phyloP scores from a whole-genome alignment of 2,797 vertebrate species.

The Rhynchonycteris naso region DNA sequence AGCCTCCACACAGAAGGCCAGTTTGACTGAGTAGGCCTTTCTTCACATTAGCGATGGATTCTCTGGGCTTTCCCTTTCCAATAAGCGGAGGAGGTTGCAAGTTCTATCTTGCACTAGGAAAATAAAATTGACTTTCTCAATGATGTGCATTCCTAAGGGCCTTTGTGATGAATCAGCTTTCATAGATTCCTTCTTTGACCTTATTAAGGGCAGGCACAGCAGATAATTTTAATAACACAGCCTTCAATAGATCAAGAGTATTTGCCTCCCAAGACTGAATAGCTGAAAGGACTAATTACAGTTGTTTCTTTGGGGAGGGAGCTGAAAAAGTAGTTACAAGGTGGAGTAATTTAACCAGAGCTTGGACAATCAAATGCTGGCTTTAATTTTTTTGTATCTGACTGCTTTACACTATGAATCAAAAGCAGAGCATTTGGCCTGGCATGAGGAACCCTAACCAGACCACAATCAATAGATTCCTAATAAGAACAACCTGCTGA shows the following conservation, averaged over 20 bases:
- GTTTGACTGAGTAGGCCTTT: conserved; percentile 13
- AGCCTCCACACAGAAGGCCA: background rate
- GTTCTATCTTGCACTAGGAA: conserved; percentile 70
- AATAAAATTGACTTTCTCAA: conserved; percentile 75
- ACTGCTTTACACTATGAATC: background rate
- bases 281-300: conserved; percentile 73
- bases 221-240: conserved; percentile 80
- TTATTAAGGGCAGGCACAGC: conserved; percentile 81
- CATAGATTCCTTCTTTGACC: conserved; percentile 82
- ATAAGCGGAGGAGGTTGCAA: conserved; percentile 59
- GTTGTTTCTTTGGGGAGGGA: conserved; percentile 63
- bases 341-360: conserved; percentile 67
- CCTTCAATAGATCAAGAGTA: conserved; percentile 71
- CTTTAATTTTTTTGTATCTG: conserved; percentile 69
- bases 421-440: conserved; percentile 40
- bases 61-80: conserved; percentile 65
- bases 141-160: conserved; percentile 75
- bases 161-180: conserved; percentile 81
- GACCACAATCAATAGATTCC: conserved; percentile 79
- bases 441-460: conserved; percentile 77
- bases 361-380: conserved; percentile 75
- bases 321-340: background rate
- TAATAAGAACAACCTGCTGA: conserved; percentile 83
- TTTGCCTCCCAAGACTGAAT: conserved; percentile 62
- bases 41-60: conserved; percentile 55